Evolutionary conservation across 2,113 vertebrate genomes (phyloP), one percentile per base, ranked within the genome.

Genomic region (Stegastes partitus): DNA sequence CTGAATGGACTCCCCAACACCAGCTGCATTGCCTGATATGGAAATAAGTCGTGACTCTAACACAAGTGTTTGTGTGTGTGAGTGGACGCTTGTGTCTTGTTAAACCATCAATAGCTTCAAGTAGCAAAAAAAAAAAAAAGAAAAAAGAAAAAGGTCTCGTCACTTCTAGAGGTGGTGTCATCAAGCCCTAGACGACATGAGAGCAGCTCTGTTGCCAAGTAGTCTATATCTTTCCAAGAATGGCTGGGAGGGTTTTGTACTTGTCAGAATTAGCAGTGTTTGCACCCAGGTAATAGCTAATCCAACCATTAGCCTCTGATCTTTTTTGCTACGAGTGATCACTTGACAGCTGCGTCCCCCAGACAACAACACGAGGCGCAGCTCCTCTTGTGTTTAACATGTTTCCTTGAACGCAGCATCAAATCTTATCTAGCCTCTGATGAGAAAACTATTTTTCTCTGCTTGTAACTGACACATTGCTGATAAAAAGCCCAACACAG

Each of bases 11-110:
- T 45, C 42, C 39, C 73, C 34, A 22, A 50, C 72, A 21, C 53
- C 68, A 58, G 65, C 76, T 85, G 25, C 70, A 86, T 87, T 82
- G 65, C 83, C 87, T 82, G 82, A 91, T 90, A 91, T 90, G 89
- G 87, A 78, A 82, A 81, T 79, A 84, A 73, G 51, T 65, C 22
- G 75, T 68, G 73, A 74, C 69, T 82, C 61, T 73, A 49, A 77
- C 51, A 44, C 51, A 81, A 66, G 71, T 22, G 63, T 64, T n/a
- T 11, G 55, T 59, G 61, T 22, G 61, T 72, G 64, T 49, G 50
- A 54, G 68, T 47, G 56, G 37, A 64, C 22, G 18, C 16, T 55
- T 44, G 34, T 68, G 34, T 68, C 53, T 54, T 70, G 64, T 68
- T 18, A 72, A 76, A 66, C 51, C 15, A 56, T 75, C 45, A 65